Base-by-base conservation (phyloP, 2,113 vertebrate genomes). In the Naja naja region DNA sequence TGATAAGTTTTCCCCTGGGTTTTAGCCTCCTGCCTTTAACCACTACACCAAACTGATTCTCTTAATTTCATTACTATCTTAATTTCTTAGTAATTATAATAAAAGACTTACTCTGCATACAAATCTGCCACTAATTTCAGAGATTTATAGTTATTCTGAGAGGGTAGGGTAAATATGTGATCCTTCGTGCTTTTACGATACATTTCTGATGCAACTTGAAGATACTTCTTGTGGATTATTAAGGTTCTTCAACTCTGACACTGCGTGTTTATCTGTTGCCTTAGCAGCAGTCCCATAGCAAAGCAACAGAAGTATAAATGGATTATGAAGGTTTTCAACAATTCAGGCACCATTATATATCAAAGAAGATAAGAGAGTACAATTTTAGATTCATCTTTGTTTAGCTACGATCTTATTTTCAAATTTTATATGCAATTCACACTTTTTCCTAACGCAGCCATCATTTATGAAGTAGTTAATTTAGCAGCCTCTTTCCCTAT, bases 241-340 rank as follows among this genome's bases (percentile, higher is more conserved):
- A 94, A 47, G 1, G 10, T 93, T 91, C 91, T 90, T 0, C 27
- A 91, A 93, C 90, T 3, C 16, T 97, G 95, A 96, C 94, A 91
- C 87, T 81, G 47, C 3, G 53, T n/a, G 11, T 14, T 91, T 85
- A 53, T 11, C 90, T 0, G 92, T 95, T 96, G 91, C 95, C 94
- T 69, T 93, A 92, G 95, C 90, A 96, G 94, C 90, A 0, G 64
- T 64, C 87, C 92, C 90, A 64, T 87, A 95, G 95, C 93, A 94
- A 94, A 94, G 93, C 92, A 95, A 95, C 93, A 95, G n/a, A 87
- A 90, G 88, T 90, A 94, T 49, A 89, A 89, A 89, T 7, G 1
- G 0, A 5, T 54, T 4, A 45, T 11, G 4, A 45, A 56, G 81
- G 86, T 89, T 25, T 7, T 91, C 81, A 89, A 91, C 89, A 39